These are phyloP conservation scores for Neelides folsomi DNA, from an alignment of 2,888 invertebrate species.

Conservation along the genomic window DNA sequence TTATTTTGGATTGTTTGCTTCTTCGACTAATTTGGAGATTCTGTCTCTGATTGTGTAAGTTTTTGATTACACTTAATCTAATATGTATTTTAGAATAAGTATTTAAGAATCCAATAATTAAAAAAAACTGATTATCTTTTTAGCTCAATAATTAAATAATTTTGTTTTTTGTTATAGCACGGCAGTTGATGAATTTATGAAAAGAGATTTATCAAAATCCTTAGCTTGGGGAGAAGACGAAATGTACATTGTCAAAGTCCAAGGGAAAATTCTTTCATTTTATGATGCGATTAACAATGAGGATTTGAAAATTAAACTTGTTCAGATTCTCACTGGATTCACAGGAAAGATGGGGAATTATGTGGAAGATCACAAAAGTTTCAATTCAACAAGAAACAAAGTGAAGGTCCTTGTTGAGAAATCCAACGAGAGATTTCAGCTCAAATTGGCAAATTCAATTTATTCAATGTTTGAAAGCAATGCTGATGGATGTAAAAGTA, in stretches of 20 bases:
- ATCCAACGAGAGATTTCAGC: neutral
- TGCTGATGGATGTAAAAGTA: neutral
- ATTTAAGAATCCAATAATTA: too few relatives aligned
- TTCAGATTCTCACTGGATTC: too few relatives aligned
- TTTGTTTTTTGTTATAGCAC: conserved; percentile 5
- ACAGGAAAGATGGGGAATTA: too few relatives aligned
- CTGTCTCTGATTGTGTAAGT: conserved; percentile 16
- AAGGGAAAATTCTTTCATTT: conserved; percentile 4
- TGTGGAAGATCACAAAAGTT: too few relatives aligned
- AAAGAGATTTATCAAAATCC: neutral
- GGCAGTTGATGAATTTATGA: conserved; percentile 3
- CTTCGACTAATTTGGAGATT: conserved; percentile 13
- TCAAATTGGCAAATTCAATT: neutral
- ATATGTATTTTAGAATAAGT: too few relatives aligned
- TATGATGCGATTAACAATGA: conserved; percentile 1
- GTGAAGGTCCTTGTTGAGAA: too few relatives aligned
- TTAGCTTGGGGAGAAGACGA: conserved; percentile 17
- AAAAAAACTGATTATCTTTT: too few relatives aligned
- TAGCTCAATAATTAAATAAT: too few relatives aligned
- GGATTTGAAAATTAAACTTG: too few relatives aligned
- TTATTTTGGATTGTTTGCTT: conserved; percentile 20
- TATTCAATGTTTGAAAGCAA: neutral
- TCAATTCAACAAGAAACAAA: too few relatives aligned
- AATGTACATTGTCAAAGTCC: conserved; percentile 9
- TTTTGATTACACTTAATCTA: too few relatives aligned